These are phyloP conservation scores for Empidonax traillii DNA, from an alignment of 2,113 vertebrate species.

Conservation along the genomic window DNA sequence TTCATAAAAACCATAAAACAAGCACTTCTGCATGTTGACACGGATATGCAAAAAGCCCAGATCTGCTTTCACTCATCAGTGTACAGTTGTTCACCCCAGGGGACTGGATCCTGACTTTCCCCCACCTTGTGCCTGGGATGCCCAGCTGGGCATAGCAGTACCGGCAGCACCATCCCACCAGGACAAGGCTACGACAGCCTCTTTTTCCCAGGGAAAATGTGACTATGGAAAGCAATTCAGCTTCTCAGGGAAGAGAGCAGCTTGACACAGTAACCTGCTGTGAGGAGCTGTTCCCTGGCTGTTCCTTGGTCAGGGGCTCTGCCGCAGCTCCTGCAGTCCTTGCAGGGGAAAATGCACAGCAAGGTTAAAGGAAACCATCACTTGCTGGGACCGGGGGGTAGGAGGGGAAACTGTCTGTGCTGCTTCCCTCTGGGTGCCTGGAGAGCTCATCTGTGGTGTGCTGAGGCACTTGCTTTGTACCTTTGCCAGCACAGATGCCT, in stretches of 20 bases:
- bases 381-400: not conserved
- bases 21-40: not conserved
- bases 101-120: not conserved
- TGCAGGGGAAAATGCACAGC: rapidly evolving
- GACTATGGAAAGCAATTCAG: not conserved
- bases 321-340: not conserved
- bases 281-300: not conserved
- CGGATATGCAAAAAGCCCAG: not conserved
- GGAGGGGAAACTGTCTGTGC: not conserved
- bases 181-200: not conserved
- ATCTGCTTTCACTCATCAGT: not conserved
- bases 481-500: not conserved
- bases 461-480: conserved; percentile 3
- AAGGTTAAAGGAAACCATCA: not conserved
- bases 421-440: not conserved
- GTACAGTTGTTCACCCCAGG: not conserved
- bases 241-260: not conserved
- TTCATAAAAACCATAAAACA: not conserved
- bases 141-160: not conserved
- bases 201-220: not conserved
- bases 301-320: not conserved
- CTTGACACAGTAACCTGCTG: not conserved
- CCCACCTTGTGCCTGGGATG: not conserved
- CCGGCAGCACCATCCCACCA: rapidly evolving
- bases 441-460: not conserved